These are phyloP conservation scores for Enteromius paludinosus DNA, from an alignment of 2,797 vertebrate species.

Conservation along the genomic window DNA sequence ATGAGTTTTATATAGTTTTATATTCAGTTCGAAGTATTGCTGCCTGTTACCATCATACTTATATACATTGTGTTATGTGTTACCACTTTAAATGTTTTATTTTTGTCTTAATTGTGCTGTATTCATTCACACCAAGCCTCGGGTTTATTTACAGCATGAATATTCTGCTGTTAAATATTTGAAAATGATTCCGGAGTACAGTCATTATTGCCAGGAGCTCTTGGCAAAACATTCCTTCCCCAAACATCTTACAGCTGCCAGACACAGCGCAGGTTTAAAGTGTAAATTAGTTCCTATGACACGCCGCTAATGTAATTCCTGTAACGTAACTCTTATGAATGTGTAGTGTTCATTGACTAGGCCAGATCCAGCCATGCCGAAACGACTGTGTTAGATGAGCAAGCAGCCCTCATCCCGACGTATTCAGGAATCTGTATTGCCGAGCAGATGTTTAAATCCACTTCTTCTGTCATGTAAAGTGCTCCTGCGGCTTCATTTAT, in stretches of 20 bases:
- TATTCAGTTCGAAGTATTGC: not conserved
- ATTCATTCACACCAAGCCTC: constrained; percentile 20
- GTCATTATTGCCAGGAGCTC: constrained; percentile 40
- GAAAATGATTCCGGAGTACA: constrained; percentile 26
- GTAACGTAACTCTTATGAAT: constrained; percentile 58
- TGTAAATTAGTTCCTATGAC: constrained; percentile 58
- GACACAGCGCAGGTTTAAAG: constrained; percentile 50
- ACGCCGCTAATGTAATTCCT: constrained; percentile 57
- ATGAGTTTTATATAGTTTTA: not conserved
- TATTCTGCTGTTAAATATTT: constrained; percentile 36
- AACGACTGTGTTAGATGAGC: constrained; percentile 56
- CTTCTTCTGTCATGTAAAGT: constrained; percentile 81
- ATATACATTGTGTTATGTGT: not conserved
- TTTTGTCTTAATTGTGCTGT: constrained; percentile 7
- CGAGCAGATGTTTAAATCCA: constrained; percentile 76
- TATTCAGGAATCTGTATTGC: constrained; percentile 66
- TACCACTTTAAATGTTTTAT: not conserved
- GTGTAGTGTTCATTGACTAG: constrained; percentile 59
- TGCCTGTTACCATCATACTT: not conserved
- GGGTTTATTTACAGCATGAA: constrained; percentile 29
- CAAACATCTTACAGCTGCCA: constrained; percentile 58
- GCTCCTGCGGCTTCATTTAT: constrained; percentile 80
- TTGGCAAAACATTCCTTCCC: constrained; percentile 30
- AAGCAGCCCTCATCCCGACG: constrained; percentile 55
- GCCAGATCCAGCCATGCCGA: constrained; percentile 63